Evolutionary conservation across 2,113 vertebrate genomes (phyloP), one percentile per base, ranked within the genome.

Genomic region (Benitochromis conjunctus): DNA sequence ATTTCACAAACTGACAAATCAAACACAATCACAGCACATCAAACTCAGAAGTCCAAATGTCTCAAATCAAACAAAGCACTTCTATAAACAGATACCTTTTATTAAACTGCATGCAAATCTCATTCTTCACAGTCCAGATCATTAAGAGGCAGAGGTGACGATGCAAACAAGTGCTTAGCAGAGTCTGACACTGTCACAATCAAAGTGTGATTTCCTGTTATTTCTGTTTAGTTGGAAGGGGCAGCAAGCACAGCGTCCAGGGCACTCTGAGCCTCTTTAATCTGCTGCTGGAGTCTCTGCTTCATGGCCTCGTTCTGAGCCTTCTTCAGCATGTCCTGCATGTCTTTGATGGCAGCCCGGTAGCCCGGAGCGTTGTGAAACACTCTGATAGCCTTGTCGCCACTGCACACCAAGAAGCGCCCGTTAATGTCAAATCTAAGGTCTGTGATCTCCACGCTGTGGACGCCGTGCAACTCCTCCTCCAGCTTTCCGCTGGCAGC

Each of bases 311-410:
- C 96, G 0, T 95, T 98, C n/a, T 94, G 94, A 4, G 97, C 95
- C 81, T 96, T 97, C 92, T 96, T 98, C 86, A 99, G 94, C 95
- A 97, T 95, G 41, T 94, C 89, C 91, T 97, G 96, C 97, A 98
- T 97, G 89, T 99, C 98, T 66, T 95, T 96, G 82, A 98, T 96
- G 19, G 97, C 92, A 0, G 98, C 98, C 0, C 97, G 95, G 94
- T 98, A 97, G 10, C 98, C 98, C 0, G 97, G 96, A 0, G 96
- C 85, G 2, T 99, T 99, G 92, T 99, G 98, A 91, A 99, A 97
- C 85, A 99, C 89, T 0, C 96, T 90, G 80, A 99, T 95, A 5
- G 95, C 96, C 1, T 96, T 95, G 95, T 99, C 98, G 2, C 99
- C 99, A 7, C 96, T 97, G 1, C 97, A 97, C 36, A 92, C 97